Evolutionary conservation across 2,888 invertebrate genomes (phyloP), one percentile per base, ranked within the genome.

Genomic region (Trachelus tabidus): DNA sequence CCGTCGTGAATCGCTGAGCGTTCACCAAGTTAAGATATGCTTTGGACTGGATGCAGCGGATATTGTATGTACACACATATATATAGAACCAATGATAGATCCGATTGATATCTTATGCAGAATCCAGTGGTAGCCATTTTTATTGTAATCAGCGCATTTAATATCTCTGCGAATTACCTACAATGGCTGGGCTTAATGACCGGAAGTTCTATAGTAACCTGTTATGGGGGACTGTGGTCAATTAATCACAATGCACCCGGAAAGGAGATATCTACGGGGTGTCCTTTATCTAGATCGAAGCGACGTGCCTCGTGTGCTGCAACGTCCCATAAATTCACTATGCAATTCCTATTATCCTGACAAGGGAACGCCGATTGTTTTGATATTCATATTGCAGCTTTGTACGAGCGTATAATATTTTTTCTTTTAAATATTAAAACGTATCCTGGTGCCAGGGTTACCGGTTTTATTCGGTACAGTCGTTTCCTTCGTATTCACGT

Each of bases 111-210:
- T 56, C 56, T 9, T 23, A 23, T 9, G 56, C 23, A 56, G 23
- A 78, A 75, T 73, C 71, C 79, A 75, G 77, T 73, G 76, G 73
- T 76, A 73, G 76, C 79, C 78, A 83, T 84, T 84, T 83, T 84
- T 82, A 84, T 84, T 84, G 79, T 81, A 84, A 84, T 84, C 78
- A 82, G 81, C 79, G 77, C 56, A 9, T 56, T 56, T 56, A 56
- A 56, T 56, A 56, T 56, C 56, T 81, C 79, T 79, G 75, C 76
- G 31, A 71, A 34, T 71, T 33, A 71, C 71, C 71, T 30, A 23
- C 71, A 71, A 31, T 23, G 71, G 30, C 34, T 34, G 15, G 12
- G 71, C 71, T 30, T 71, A 71, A 71, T 71, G 34, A 71, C 71
- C 71, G 71, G 71, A 71, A 71, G 71, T 30, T 31, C 31, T 71